These are phyloP conservation scores for Aphaenogaster rudis DNA, from an alignment of 1,140 invertebrate species.

Conservation along the genomic window DNA sequence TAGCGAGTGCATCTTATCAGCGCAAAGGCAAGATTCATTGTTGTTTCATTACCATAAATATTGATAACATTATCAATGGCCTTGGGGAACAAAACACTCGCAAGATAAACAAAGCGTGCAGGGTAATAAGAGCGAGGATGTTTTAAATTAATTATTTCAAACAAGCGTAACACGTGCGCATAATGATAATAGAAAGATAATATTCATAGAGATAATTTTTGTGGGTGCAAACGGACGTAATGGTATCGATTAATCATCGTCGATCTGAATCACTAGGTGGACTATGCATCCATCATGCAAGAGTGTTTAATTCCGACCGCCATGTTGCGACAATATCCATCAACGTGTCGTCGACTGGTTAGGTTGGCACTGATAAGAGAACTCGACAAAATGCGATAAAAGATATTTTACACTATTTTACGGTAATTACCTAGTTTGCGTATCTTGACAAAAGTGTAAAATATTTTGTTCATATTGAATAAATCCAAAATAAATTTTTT, in stretches of 20 bases:
- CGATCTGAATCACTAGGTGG: constrained; percentile 54
- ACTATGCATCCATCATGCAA: constrained; percentile 52
- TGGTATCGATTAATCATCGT: constrained; percentile 60
- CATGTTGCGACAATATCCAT: constrained; percentile 61
- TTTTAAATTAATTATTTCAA: constrained; percentile 13
- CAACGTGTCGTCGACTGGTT: constrained; percentile 45
- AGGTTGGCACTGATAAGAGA: constrained; percentile 40
- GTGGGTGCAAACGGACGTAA: constrained; percentile 14
- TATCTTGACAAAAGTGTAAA: background rate
- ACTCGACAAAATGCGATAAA: constrained; percentile 28
- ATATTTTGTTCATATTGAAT: background rate
- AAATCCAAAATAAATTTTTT: background rate
- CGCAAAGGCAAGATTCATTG: background rate
- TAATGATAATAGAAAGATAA: constrained; percentile 24
- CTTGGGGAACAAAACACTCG: background rate
- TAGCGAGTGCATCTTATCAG: background rate
- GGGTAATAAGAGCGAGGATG: background rate
- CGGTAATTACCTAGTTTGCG: background rate
- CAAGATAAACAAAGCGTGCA: background rate
- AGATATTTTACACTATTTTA: constrained; percentile 22
- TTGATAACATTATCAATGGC: constrained; percentile 14
- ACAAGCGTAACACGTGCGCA: background rate
- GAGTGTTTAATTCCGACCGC: constrained; percentile 54
- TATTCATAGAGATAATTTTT: constrained; percentile 48
- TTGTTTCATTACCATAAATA: constrained; percentile 2